Conservation (phyloP, 2,797 vertebrate species). For the Rhincodon typus region DNA sequence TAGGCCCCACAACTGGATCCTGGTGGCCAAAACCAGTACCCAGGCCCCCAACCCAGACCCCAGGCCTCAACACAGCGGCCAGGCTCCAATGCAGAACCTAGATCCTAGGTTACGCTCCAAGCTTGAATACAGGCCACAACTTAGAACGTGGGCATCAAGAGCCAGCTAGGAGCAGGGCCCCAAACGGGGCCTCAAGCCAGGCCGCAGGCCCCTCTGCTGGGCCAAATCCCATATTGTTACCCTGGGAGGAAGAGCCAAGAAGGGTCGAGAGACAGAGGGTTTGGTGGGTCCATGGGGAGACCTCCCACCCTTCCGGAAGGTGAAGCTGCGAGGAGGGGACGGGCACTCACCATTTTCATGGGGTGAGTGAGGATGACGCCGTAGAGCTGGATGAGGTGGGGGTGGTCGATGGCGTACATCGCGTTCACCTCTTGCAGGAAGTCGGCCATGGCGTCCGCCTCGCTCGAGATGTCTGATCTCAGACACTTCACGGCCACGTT, state of each 20-base stretch:
- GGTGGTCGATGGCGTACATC: slow-evolving; percentile 80
- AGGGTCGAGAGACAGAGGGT: not conserved
- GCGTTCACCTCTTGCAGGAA: slow-evolving; percentile 77
- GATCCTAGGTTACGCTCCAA: not conserved
- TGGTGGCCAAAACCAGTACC: not conserved
- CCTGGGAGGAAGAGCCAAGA: too few species aligned
- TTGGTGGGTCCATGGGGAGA: too few species aligned
- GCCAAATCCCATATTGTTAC: too few species aligned
- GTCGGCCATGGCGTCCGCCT: slow-evolving; percentile 62
- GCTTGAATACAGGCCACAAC: not conserved
- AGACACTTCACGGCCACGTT: slow-evolving; percentile 69
- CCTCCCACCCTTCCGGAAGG: too few species aligned
- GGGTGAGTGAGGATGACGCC: slow-evolving; percentile 79
- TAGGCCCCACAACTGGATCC: too few species aligned
- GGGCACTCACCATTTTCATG: slow-evolving; percentile 72
- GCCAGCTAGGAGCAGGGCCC: too few species aligned
- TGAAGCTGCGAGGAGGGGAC: accelerated
- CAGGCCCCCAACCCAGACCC: not conserved
- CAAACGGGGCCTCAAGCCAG: too few species aligned
- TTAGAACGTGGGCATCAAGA: not conserved
- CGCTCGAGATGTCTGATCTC: slow-evolving; percentile 53
- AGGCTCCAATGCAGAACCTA: not conserved
- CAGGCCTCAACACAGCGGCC: not conserved
- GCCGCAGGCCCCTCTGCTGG: too few species aligned
- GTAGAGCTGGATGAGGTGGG: slow-evolving; percentile 74